Evolutionary conservation across 2,797 vertebrate species (phyloP).

Genomic region (Cheirogaleus major): DNA sequence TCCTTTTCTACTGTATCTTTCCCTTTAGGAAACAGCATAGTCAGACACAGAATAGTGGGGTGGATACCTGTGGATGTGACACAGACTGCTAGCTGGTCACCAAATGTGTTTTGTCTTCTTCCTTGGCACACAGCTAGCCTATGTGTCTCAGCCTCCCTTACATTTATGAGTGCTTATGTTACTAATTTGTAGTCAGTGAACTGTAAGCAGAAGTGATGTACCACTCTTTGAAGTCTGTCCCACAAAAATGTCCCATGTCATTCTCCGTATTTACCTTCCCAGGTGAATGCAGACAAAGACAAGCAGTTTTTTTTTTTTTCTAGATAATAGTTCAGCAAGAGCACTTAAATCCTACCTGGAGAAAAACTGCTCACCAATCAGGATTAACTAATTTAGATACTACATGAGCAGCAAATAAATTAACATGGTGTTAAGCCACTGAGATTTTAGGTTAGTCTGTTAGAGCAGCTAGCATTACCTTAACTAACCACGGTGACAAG

Average conservation of each 20-base stretch:
- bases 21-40: background rate
- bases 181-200: background rate
- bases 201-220: background rate
- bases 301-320: background rate
- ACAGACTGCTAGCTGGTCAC: background rate
- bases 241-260: background rate
- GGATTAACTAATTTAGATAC: background rate
- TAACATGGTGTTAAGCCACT: background rate
- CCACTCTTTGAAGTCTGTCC: background rate
- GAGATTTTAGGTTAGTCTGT: background rate
- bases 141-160: background rate
- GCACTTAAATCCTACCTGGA: background rate
- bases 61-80: background rate
- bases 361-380: background rate
- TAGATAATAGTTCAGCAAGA: background rate
- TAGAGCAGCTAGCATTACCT: background rate
- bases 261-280: background rate
- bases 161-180: background rate
- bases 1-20: background rate
- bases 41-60: background rate
- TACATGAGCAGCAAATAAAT: background rate
- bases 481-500: background rate
- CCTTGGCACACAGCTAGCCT: background rate
- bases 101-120: background rate
- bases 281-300: background rate